A percentile compares a stretch with the other conserved stretches of the same genome.
phyloP scores from a whole-genome alignment of 2,797 vertebrate species.

The Gymnothorax reevesii region DNA sequence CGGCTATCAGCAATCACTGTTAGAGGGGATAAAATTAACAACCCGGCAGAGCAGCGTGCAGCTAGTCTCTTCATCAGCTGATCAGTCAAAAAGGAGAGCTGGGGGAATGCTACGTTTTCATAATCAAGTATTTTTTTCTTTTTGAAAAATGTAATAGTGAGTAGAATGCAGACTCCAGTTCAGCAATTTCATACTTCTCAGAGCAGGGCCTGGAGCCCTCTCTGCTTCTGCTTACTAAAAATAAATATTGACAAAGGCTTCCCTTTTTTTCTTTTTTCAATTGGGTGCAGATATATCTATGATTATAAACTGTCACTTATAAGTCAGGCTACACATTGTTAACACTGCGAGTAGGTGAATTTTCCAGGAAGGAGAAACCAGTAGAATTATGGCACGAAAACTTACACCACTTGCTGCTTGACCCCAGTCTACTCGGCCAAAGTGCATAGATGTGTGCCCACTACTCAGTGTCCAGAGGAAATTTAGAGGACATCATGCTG shows the following conservation, averaged over 20 bases:
- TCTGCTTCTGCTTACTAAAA: constrained; percentile 71
- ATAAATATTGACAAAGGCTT: constrained; percentile 92
- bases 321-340: neutral
- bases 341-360: neutral
- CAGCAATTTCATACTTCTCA: constrained; percentile 89
- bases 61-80: constrained; percentile 99
- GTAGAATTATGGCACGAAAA: neutral
- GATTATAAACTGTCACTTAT: constrained; percentile 30
- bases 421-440: neutral
- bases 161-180: constrained; percentile 86
- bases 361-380: neutral
- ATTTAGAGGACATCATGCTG: neutral
- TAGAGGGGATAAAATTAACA: constrained; percentile 99
- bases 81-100: constrained; percentile 95
- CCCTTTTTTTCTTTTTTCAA: constrained; percentile 60
- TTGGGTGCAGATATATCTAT: constrained; percentile 40
- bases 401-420: neutral
- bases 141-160: constrained; percentile 85
- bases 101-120: constrained; percentile 98
- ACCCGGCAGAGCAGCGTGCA: constrained; percentile 98
- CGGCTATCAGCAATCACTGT: constrained; percentile 92
- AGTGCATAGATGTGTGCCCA: neutral
- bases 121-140: constrained; percentile 94
- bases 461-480: neutral
- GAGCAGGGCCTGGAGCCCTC: constrained; percentile 86